phyloP scores from a whole-genome alignment of 1,140 invertebrate genomes.

The Hesperophylax magnus region DNA sequence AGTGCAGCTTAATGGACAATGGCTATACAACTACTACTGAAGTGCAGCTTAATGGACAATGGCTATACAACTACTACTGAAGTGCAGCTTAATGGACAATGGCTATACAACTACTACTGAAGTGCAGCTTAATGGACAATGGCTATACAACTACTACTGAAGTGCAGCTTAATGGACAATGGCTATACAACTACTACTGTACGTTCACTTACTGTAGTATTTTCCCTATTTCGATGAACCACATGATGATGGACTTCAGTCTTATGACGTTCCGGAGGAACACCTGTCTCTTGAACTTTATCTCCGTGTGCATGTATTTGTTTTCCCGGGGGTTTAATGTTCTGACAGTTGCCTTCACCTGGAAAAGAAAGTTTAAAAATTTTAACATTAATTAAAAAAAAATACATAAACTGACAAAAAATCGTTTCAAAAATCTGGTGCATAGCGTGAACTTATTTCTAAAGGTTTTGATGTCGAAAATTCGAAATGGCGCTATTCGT shows the following conservation, averaged over 20 bases:
- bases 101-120: too few relatives aligned
- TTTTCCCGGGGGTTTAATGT: conserved; percentile 96
- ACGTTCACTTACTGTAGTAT: conserved; percentile 95
- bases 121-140: too few relatives aligned
- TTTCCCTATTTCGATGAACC: conserved; percentile 90
- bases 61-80: too few relatives aligned
- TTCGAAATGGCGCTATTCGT: too few relatives aligned
- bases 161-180: neutral
- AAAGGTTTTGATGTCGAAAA: too few relatives aligned
- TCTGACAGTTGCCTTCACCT: conserved; percentile 89
- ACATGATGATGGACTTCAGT: conserved; percentile 90
- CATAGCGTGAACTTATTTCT: neutral
- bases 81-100: too few relatives aligned
- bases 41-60: too few relatives aligned
- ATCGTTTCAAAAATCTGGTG: neutral
- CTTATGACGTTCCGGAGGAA: conserved; percentile 96
- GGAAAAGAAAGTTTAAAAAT: conserved; percentile 44
- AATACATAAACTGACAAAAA: too few relatives aligned
- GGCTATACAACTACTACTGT: conserved; percentile 65
- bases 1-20: too few relatives aligned
- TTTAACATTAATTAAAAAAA: too few relatives aligned
- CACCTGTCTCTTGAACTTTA: conserved; percentile 95
- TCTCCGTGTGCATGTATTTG: conserved; percentile 94
- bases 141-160: too few relatives aligned
- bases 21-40: too few relatives aligned